Base-by-base conservation (phyloP, 2,888 invertebrate species). In the Cephus nigrinus region DNA sequence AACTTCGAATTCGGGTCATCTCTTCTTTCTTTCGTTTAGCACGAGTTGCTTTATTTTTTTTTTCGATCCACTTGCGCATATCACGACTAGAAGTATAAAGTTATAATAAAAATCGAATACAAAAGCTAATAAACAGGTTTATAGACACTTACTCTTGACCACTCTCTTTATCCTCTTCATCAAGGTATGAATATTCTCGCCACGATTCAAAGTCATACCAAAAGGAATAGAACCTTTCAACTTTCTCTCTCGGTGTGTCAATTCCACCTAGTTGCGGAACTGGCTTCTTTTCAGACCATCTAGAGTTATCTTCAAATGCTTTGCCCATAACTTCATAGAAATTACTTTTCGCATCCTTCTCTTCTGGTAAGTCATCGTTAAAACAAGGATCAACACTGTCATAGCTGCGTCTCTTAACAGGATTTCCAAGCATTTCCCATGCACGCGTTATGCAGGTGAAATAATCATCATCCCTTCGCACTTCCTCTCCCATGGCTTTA, bases 141-240 rank as follows among this genome's bases (percentile, higher is more conserved):
- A 68, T 30, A 73, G 35, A 55, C 76, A 87, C 90, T 89, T 80
- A 91, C 91, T 97, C 98, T 90, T 98, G 97, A 1, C 99, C 99
- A 88, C 97, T 97, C 89, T 99, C 98, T 90, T 99, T 99, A 89
- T 99, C 99, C 91, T 99, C 99, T 92, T 99, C 99, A 90, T 99
- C 99, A 84, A 98, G 93, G 91, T 99, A 99, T 2, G 99, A 99
- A 92, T 97, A 99, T 91, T 99, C 99, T 81, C 99, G 94, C 99
- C 99, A 99, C 0, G 99, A 99, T 84, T 98, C 98, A 92, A 99
- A 99, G 87, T 98, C 96, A 91, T 97, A 99, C 99, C 99, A 99
- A 92, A 99, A 99, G 30, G 96, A 95, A 91, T 99, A 99, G 92
- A 99, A 99, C 74, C 93, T 92, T 89, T 99, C 98, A 0, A 99